These are phyloP conservation scores for Pseudopodoces humilis DNA, from an alignment of 2,113 vertebrate species.

Conservation along the genomic window DNA sequence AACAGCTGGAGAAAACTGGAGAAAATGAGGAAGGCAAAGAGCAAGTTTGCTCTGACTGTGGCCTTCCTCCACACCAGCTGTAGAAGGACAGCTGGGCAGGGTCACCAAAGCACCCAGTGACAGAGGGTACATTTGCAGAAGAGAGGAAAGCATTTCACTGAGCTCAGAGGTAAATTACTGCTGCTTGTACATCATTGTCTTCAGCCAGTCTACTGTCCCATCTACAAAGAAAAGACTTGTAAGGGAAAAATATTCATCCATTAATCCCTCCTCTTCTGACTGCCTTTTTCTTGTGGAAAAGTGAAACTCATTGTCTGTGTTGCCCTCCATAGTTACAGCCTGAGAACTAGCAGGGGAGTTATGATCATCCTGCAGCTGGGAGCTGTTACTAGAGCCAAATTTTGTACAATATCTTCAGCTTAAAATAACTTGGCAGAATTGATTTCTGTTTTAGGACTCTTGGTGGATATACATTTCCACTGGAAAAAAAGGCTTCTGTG, in stretches of 20 bases:
- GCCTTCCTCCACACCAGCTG: neutral
- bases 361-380: neutral
- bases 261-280: neutral
- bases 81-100: neutral
- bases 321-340: neutral
- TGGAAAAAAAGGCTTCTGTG: rapidly evolving
- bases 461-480: neutral
- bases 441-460: neutral
- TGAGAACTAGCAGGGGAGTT: neutral
- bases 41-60: neutral
- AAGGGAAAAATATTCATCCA: neutral
- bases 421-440: neutral
- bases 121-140: neutral
- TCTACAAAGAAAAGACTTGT: neutral
- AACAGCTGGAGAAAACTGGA: neutral
- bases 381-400: neutral
- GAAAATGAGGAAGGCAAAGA: neutral
- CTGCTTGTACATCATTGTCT: neutral
- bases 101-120: neutral
- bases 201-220: neutral
- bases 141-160: neutral
- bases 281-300: neutral
- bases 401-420: neutral
- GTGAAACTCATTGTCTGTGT: rapidly evolving
- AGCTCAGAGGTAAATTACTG: neutral